These are phyloP conservation scores for Xenopus petersii DNA, from an alignment of 2,797 vertebrate genomes.

Conservation along the genomic window DNA sequence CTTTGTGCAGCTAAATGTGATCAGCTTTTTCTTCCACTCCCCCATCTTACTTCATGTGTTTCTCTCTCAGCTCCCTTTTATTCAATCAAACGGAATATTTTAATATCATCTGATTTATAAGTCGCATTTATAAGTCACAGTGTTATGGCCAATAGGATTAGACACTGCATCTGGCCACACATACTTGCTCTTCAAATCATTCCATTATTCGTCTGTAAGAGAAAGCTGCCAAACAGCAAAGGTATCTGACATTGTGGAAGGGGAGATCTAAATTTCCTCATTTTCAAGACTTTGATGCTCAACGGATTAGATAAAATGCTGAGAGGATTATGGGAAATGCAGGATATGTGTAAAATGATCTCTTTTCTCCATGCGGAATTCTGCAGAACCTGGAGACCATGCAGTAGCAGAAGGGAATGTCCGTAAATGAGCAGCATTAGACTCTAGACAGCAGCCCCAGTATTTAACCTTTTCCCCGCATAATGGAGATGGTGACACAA, in stretches of 20 bases:
- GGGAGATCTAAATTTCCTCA: background rate
- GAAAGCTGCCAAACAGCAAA: background rate
- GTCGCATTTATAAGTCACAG: constrained; percentile 22
- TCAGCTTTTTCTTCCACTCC: background rate
- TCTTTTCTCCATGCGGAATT: background rate
- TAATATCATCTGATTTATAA: background rate
- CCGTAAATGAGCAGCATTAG: no score
- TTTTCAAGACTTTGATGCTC: background rate
- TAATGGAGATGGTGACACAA: no score
- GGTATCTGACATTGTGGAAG: background rate
- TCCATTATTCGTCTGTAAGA: background rate
- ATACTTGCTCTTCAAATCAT: background rate
- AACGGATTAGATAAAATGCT: background rate
- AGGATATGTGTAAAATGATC: background rate
- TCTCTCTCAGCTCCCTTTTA: background rate
- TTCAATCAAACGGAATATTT: constrained; percentile 3
- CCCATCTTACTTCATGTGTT: no score
- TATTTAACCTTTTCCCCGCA: no score
- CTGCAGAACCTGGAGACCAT: background rate
- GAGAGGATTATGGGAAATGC: background rate
- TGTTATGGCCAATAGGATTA: constrained; percentile 25
- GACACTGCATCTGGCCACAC: background rate
- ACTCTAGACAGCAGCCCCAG: no score
- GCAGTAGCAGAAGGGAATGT: background rate
- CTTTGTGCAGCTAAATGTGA: no score